A percentile compares a stretch with the other conserved stretches of the same genome.
Evolutionary conservation across 2,113 vertebrate species (phyloP).

Genomic region (Hymenochirus boettgeri): DNA sequence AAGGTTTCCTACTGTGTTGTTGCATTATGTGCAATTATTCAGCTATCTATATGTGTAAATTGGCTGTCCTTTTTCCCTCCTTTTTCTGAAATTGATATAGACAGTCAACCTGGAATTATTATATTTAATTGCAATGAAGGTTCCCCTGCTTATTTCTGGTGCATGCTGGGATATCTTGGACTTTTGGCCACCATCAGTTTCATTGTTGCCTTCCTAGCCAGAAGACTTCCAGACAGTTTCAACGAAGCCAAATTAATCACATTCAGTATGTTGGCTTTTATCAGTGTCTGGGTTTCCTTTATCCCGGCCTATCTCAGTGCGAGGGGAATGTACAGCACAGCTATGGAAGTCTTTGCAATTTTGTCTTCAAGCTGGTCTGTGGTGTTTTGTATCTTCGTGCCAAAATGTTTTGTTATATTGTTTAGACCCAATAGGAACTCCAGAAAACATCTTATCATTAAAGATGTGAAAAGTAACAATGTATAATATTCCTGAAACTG

Average conservation of each 20-base stretch:
- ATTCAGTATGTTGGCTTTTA: constrained; percentile 23
- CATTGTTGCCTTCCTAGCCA: constrained; percentile 14
- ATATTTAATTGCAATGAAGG: constrained; percentile 41
- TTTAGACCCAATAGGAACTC: no score
- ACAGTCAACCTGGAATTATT: constrained; percentile 9
- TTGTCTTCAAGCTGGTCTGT: neutral
- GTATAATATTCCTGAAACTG: no score
- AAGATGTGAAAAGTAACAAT: no score
- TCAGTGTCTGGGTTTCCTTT: constrained; percentile 20
- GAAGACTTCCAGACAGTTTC: no score
- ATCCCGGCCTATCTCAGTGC: constrained; percentile 31
- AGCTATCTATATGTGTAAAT: constrained; percentile 24
- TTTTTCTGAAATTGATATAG: constrained; percentile 23
- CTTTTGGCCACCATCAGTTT: constrained; percentile 24
- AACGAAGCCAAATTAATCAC: constrained; percentile 13
- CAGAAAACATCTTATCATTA: no score
- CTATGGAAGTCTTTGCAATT: constrained; percentile 20
- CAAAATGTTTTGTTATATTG: no score
- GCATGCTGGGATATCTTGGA: constrained; percentile 37
- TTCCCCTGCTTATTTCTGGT: constrained; percentile 35
- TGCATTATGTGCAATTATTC: neutral
- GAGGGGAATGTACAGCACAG: neutral
- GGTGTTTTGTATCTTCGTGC: no score
- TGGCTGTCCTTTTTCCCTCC: constrained; percentile 39
- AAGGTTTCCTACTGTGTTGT: constrained; percentile 37